phyloP scores from a whole-genome alignment of 2,888 invertebrate species.

The Eupithecia subumbrata region DNA sequence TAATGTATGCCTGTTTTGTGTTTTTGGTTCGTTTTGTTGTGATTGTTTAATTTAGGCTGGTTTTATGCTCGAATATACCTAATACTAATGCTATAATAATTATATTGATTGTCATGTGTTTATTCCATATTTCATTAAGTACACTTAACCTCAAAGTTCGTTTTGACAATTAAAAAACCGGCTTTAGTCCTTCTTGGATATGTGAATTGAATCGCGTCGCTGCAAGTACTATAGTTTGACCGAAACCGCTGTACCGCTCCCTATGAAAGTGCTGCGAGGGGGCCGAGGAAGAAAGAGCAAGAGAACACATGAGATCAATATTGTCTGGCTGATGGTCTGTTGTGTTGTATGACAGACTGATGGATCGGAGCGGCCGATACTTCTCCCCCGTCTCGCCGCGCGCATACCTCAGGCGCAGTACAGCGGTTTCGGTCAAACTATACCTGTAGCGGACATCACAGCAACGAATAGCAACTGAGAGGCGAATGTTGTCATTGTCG shows the following conservation, averaged over 20 bases:
- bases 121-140: neutral
- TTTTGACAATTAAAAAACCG: neutral
- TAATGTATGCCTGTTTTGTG: slow-evolving; percentile 35
- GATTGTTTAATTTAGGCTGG: slow-evolving; percentile 33
- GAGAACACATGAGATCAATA: too few species aligned
- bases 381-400: too few species aligned
- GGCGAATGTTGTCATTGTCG: neutral
- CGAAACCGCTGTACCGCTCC: too few species aligned
- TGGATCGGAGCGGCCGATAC: too few species aligned
- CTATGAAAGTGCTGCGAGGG: too few species aligned
- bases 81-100: neutral
- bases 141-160: neutral
- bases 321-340: too few species aligned
- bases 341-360: too few species aligned
- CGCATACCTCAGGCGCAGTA: too few species aligned
- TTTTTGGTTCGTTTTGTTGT: slow-evolving; percentile 39
- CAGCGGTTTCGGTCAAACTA: too few species aligned
- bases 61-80: neutral
- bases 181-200: neutral
- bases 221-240: too few species aligned
- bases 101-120: neutral
- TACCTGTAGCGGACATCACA: neutral
- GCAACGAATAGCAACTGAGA: neutral
- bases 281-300: too few species aligned
- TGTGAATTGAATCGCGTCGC: neutral